Evolutionary conservation across 23 tunicate species (phyloP), one percentile per base, ranked within the genome.

Genomic region (Trididemnum nubilum): DNA sequence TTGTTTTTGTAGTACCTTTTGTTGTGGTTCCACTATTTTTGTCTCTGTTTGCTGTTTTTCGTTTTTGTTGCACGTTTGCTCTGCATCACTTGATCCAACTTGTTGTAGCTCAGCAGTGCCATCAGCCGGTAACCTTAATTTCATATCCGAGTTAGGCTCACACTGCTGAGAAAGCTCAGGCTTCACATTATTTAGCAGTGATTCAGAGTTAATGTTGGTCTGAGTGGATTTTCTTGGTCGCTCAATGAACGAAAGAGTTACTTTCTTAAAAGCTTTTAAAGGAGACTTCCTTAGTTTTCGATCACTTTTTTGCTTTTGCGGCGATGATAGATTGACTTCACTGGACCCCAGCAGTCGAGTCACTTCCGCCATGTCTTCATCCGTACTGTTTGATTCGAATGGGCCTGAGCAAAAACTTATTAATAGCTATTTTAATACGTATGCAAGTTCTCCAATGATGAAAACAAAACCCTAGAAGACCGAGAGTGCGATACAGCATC

Each of bases 181-280:
- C 9, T 44, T 9, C 54, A 7, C 15, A 7, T 44, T 44, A 15
- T 44, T 44, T 44, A 61, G 26, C 26, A 12, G 18, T 24, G n/a
- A 61, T 12, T 61, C 26, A 61, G 29, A 61, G 18, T 49, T 18
- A 18, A 18, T 9, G 18, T 49, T 18, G 5, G 67, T 61, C n/a
- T 61, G 67, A 61, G 67, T 61, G 3, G 67, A 61, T 24, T 61
- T 61, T 61, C n/a, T n/a, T 4, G 67, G 67, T n/a, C 67, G 67
- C 29, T 61, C 67, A 4, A 61, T 61, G 26, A 61, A 61, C 22
- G 67, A 61, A 3, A 61, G 4, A 22, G 67, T 61, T 21, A 61
- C n/a, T 61, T 61, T 22, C 26, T n/a, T 15, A 61, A 61, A 61
- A 12, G 67, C 5, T 61, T 61, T 61, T 3, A 61, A n/a, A 61